A percentile compares a stretch with the other conserved stretches of the same genome.
phyloP scores from a whole-genome alignment of 2,888 invertebrate species.

The Lepidochrysops patricia region DNA sequence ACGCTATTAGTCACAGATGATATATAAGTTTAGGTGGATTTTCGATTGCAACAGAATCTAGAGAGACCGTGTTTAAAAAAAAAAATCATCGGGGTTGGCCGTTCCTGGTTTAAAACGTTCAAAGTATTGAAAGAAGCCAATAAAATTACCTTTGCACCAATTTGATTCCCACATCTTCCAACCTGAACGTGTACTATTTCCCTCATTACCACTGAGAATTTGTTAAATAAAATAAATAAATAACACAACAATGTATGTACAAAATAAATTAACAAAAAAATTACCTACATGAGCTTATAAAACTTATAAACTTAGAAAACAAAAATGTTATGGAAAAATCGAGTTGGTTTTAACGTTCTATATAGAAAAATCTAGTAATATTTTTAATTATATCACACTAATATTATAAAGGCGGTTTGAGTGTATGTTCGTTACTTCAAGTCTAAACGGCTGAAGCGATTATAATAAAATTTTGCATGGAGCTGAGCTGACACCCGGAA shows the following conservation, averaged over 20 bases:
- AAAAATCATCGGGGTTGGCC: too few species aligned
- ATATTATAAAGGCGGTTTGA: neutral
- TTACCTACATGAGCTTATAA: conserved; percentile 26
- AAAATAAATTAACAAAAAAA: conserved; percentile 40
- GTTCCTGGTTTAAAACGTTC: too few species aligned
- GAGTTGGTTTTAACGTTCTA: conserved; percentile 11
- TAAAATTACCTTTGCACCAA: conserved; percentile 81
- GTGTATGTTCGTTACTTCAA: too few species aligned
- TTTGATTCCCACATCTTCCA: conserved; percentile 76
- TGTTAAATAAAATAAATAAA: conserved; percentile 32
- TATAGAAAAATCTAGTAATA: conserved; percentile 1
- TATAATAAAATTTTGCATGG: too few species aligned
- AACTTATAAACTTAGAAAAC: conserved; percentile 18
- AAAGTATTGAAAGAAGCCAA: too few species aligned
- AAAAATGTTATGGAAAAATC: conserved; percentile 4
- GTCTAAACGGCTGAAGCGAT: too few species aligned
- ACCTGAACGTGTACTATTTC: conserved; percentile 87
- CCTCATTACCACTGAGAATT: conserved; percentile 74
- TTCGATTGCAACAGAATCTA: too few species aligned
- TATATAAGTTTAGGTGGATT: too few species aligned
- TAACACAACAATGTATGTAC: conserved; percentile 23
- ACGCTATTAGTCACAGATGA: too few species aligned
- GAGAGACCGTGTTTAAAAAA: too few species aligned
- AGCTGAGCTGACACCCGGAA: too few species aligned
- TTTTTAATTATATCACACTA: neutral